Evolutionary conservation across 2,888 invertebrate species (phyloP).

Genomic region (Argyresthia goedartella): DNA sequence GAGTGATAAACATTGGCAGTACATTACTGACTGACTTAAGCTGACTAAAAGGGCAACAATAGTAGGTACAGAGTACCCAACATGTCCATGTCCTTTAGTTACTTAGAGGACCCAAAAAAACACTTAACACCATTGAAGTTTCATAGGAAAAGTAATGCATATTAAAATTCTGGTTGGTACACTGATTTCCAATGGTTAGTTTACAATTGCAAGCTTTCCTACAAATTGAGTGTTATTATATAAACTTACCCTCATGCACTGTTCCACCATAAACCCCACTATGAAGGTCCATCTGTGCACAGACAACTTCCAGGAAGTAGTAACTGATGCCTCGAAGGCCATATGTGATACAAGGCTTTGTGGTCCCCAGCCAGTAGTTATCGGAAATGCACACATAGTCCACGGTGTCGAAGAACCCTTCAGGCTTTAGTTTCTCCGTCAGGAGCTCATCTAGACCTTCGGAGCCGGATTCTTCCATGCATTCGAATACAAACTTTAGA

Average conservation of each 20-base stretch:
- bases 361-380: constrained; percentile 98
- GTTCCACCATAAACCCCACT: constrained; percentile 97
- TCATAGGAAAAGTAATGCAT: too few species aligned
- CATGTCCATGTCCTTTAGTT: too few species aligned
- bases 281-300: constrained; percentile 93
- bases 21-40: too few species aligned
- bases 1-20: too few species aligned
- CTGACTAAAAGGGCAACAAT: too few species aligned
- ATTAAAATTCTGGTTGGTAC: too few species aligned
- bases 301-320: constrained; percentile 88
- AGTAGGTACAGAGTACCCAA: too few species aligned
- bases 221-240: too few species aligned
- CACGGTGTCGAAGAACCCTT: constrained; percentile 84
- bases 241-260: constrained; percentile 77
- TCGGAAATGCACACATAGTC: constrained; percentile 98
- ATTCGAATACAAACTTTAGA: constrained; percentile 93
- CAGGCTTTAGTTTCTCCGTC: constrained; percentile 57
- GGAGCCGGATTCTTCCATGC: constrained; percentile 98
- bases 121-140: too few species aligned
- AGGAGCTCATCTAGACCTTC: constrained; percentile 94
- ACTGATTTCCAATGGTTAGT: too few species aligned
- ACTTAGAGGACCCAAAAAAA: too few species aligned
- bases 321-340: constrained; percentile 95
- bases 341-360: constrained; percentile 97
- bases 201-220: too few species aligned